Percentiles rank a stretch among this genome's conserved stretches.
Evolutionary conservation across 2,113 vertebrate genomes (phyloP).

Genomic region (Emydocephalus ijimae): DNA sequence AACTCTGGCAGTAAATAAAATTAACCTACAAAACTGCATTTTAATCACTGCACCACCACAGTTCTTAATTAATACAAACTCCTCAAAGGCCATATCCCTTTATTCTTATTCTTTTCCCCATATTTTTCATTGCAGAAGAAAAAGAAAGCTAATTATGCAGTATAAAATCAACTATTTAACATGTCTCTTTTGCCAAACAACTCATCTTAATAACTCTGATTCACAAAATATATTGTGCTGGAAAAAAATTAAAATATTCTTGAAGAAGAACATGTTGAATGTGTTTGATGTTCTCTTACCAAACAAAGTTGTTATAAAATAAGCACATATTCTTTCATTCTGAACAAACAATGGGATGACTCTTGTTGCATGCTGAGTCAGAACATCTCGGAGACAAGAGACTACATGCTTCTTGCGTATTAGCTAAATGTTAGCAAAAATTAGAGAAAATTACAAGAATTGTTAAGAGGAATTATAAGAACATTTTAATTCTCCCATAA

Average conservation of each 20-base stretch:
- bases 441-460: not conserved
- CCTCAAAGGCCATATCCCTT: not conserved
- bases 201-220: not conserved
- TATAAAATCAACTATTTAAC: not conserved
- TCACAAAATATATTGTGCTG: not conserved
- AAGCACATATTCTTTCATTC: slow-evolving; percentile 74
- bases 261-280: not conserved
- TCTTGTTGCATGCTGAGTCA: slow-evolving; percentile 68
- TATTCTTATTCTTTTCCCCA: not conserved
- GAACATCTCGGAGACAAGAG: slow-evolving; percentile 68
- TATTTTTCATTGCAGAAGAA: not conserved
- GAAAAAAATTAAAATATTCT: not conserved
- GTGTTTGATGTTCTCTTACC: slow-evolving; percentile 72
- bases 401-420: slow-evolving; percentile 84
- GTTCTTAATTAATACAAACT: not conserved
- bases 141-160: not conserved
- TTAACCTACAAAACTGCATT: not conserved
- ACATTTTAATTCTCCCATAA: not conserved
- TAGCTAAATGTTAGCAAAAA: slow-evolving; percentile 62
- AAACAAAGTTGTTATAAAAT: slow-evolving; percentile 74
- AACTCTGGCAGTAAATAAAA: not conserved
- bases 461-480: not conserved
- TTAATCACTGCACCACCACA: not conserved
- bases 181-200: not conserved
- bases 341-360: slow-evolving; percentile 73